Evolutionary conservation across 2,113 vertebrate species (phyloP).

Genomic region (Zosterops hypoxanthus): DNA sequence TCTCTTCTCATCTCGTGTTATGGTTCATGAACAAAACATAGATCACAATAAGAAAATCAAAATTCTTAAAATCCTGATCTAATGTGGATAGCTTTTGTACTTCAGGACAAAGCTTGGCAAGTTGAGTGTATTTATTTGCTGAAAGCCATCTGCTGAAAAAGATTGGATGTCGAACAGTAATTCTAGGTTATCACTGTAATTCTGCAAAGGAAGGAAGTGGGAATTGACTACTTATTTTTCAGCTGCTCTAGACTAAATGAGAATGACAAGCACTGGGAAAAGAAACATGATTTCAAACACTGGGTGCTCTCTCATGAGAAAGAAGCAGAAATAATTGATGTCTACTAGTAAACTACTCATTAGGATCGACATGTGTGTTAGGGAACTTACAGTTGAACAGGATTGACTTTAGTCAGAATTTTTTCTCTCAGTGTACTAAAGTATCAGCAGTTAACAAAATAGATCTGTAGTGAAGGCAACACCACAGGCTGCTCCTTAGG

Average conservation of each 20-base stretch:
- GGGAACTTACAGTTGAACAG: background rate
- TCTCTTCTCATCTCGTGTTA: background rate
- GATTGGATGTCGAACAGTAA: slow-evolving; percentile 20
- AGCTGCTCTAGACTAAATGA: slow-evolving; percentile 3
- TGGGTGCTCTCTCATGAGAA: background rate
- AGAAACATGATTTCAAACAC: slow-evolving; percentile 10
- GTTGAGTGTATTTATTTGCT: background rate
- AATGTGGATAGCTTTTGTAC: background rate
- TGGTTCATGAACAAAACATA: background rate
- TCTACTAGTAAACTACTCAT: background rate
- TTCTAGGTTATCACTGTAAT: slow-evolving; percentile 44
- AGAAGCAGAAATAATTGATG: slow-evolving; percentile 14
- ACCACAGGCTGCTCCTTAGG: background rate
- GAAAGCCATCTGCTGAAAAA: slow-evolving; percentile 35
- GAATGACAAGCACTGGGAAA: slow-evolving; percentile 16
- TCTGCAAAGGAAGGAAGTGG: slow-evolving; percentile 14
- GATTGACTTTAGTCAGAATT: background rate
- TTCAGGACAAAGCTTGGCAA: background rate
- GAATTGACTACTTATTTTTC: slow-evolving; percentile 31
- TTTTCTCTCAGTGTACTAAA: background rate
- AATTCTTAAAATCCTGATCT: background rate
- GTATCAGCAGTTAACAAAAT: background rate
- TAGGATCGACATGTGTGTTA: background rate
- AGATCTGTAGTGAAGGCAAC: background rate
- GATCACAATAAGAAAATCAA: background rate